Evolutionary conservation across 2,797 vertebrate genomes (phyloP).

Genomic region (Hapalemur alaotrensis): DNA sequence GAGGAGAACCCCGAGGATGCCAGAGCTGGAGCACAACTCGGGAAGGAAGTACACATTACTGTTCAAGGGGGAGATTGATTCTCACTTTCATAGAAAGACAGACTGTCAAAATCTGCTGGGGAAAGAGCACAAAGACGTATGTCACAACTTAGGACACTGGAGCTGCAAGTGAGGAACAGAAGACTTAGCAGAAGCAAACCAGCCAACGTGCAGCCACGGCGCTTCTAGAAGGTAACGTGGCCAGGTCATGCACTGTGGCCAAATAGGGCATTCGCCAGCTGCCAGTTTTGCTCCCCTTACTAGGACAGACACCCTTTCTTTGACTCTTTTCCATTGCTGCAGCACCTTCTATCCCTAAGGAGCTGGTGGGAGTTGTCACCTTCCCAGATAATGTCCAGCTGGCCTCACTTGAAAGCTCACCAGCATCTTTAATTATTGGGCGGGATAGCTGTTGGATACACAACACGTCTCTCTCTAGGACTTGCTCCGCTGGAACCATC

Average conservation of each 20-base stretch:
- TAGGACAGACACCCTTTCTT: neutral
- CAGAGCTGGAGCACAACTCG: rapidly evolving
- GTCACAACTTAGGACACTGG: neutral
- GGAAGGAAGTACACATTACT: rapidly evolving
- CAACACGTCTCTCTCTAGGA: neutral
- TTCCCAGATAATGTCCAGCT: neutral
- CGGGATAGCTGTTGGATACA: neutral
- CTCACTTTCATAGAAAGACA: neutral
- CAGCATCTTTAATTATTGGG: neutral
- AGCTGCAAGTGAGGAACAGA: neutral
- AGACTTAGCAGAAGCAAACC: neutral
- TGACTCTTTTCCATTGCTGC: neutral
- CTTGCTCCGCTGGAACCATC: neutral
- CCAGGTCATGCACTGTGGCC: neutral
- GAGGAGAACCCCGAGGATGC: neutral
- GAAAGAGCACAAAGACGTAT: neutral
- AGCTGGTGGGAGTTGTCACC: neutral
- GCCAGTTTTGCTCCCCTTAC: neutral
- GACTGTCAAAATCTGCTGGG: neutral
- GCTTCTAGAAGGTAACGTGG: rapidly evolving
- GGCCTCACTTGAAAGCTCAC: neutral
- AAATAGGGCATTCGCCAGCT: rapidly evolving
- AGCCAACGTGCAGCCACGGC: rapidly evolving
- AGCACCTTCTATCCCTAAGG: neutral
- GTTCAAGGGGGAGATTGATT: neutral